phyloP scores from a whole-genome alignment of 2,113 vertebrate genomes.

The Tupaia tana region DNA sequence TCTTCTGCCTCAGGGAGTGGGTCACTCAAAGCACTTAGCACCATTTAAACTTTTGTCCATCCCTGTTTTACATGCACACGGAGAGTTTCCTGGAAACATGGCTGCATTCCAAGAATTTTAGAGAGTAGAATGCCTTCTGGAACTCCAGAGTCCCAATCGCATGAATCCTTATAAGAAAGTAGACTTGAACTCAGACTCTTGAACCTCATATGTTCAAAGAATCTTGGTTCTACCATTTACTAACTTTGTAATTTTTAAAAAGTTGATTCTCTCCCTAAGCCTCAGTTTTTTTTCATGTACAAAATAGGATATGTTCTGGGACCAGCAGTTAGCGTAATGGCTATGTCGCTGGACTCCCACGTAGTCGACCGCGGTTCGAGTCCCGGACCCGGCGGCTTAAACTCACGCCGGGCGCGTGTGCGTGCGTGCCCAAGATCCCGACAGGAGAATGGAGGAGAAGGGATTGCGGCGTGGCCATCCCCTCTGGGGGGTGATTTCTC shows the following conservation, averaged over 20 bases:
- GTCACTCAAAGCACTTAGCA: conserved; percentile 51
- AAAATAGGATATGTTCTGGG: not conserved
- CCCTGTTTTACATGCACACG: conserved; percentile 54
- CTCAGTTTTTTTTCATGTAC: conserved; percentile 11
- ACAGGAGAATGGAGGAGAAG: too few species aligned
- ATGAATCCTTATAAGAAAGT: conserved; percentile 51
- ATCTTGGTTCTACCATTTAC: conserved; percentile 6
- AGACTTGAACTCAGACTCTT: conserved; percentile 47
- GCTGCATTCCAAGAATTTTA: conserved; percentile 71
- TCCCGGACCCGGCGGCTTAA: too few species aligned
- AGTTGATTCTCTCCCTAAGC: not conserved
- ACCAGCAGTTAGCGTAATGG: too few species aligned
- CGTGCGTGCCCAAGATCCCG: too few species aligned
- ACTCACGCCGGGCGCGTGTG: too few species aligned
- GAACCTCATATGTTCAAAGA: not conserved
- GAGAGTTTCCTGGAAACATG: conserved; percentile 80
- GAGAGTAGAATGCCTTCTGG: conserved; percentile 58
- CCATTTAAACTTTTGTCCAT: conserved; percentile 70
- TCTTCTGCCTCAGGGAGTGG: conserved; percentile 76
- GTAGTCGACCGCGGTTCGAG: too few species aligned
- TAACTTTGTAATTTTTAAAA: not conserved
- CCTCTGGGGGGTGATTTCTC: too few species aligned
- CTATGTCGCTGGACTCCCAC: too few species aligned
- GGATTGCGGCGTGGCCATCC: too few species aligned
- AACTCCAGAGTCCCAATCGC: conserved; percentile 35